These are phyloP conservation scores for Channa maculata DNA, from an alignment of 2,113 vertebrate species.

Conservation along the genomic window DNA sequence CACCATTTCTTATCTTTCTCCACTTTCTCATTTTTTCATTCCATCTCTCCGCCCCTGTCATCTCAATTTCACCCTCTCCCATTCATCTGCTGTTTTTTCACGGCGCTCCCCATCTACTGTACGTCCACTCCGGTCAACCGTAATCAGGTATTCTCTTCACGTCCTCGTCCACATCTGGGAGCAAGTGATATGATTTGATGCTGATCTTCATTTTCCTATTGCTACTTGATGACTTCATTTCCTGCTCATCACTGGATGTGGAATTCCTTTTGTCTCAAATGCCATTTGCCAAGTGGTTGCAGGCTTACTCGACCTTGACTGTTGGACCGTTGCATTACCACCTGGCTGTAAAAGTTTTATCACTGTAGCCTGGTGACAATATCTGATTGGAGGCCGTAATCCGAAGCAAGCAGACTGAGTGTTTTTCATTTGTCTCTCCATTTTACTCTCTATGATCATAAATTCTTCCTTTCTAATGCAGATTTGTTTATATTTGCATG, in stretches of 20 bases:
- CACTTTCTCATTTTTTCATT: neutral
- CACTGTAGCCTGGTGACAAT: slow-evolving; percentile 18
- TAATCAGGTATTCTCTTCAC: slow-evolving; percentile 38
- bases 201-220: slow-evolving; percentile 35
- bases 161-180: slow-evolving; percentile 55
- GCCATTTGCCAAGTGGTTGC: slow-evolving; percentile 14
- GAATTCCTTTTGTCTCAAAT: slow-evolving; percentile 24
- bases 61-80: slow-evolving; percentile 4
- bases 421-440: neutral
- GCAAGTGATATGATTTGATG: slow-evolving; percentile 27
- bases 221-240: slow-evolving; percentile 67
- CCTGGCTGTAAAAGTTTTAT: slow-evolving; percentile 20
- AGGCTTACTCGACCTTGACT: neutral
- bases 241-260: slow-evolving; percentile 54
- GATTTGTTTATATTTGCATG: slow-evolving; percentile 22
- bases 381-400: slow-evolving; percentile 4
- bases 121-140: slow-evolving; percentile 23
- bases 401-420: neutral
- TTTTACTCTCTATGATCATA: neutral
- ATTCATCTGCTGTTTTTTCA: neutral
- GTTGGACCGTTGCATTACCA: slow-evolving; percentile 25
- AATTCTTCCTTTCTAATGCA: neutral
- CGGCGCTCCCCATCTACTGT: too few relatives aligned
- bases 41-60: neutral
- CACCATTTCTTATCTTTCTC: neutral